A percentile compares a stretch with the other conserved stretches of the same genome.
phyloP scores from a whole-genome alignment of 2,797 vertebrate species.

The Arremon aurantiirostris region DNA sequence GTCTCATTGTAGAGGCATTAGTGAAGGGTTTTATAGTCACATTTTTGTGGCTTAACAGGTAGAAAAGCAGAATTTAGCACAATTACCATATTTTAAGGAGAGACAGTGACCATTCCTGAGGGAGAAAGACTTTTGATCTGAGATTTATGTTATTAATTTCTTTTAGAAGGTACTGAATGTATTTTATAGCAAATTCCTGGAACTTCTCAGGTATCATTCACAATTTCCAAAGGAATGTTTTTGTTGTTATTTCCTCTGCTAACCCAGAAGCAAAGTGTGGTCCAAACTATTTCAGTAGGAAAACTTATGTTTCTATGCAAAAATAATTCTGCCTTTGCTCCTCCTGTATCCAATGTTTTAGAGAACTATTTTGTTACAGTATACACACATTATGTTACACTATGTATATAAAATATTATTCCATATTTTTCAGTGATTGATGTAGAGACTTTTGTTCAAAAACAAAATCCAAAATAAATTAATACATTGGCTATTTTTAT shows the following conservation, averaged over 20 bases:
- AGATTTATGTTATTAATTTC: not conserved
- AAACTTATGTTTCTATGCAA: not conserved
- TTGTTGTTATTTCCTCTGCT: slow-evolving; percentile 1
- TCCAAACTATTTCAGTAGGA: not conserved
- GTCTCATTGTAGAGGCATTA: not conserved
- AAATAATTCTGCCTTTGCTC: not conserved
- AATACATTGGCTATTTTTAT: not conserved
- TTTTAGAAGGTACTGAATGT: not conserved
- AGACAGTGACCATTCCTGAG: not conserved
- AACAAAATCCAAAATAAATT: not conserved
- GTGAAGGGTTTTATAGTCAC: not conserved
- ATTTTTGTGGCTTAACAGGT: not conserved
- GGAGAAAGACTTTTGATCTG: not conserved
- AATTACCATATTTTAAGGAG: not conserved
- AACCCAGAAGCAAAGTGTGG: not conserved
- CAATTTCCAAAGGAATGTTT: not conserved
- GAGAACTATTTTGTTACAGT: not conserved
- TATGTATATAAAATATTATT: not conserved
- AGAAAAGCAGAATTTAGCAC: not conserved
- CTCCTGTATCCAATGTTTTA: not conserved
- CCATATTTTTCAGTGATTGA: not conserved
- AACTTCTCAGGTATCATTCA: slow-evolving; percentile 1
- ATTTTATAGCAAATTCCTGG: not conserved
- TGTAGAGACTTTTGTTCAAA: not conserved
- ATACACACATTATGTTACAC: not conserved